phyloP scores from a whole-genome alignment of 2,888 invertebrate genomes.

The Drosophila rellima region DNA sequence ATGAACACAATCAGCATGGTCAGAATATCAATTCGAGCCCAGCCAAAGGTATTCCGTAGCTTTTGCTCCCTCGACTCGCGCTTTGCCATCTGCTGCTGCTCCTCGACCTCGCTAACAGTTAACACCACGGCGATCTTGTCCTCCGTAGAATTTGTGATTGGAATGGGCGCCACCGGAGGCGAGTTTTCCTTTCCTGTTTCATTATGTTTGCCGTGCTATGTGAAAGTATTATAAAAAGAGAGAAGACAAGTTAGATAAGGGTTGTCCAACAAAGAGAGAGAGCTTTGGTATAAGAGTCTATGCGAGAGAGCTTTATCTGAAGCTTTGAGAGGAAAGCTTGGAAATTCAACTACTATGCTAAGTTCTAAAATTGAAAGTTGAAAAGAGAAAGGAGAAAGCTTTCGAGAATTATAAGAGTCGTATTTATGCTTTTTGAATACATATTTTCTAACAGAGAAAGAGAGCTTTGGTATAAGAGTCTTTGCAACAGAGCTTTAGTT shows the following conservation, averaged over 20 bases:
- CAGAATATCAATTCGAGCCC: conserved; percentile 96
- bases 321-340: background rate
- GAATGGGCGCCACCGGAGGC: background rate
- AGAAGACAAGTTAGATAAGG: background rate
- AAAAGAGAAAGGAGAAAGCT: background rate
- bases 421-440: background rate
- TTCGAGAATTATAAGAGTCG: background rate
- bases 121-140: conserved; percentile 61
- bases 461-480: conserved; percentile 2
- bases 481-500: background rate
- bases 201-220: conserved; percentile 80
- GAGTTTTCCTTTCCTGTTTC: background rate
- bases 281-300: conserved; percentile 3
- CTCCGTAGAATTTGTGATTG: conserved; percentile 24
- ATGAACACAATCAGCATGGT: conserved; percentile 93
- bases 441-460: too few species aligned
- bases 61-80: conserved; percentile 87
- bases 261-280: background rate
- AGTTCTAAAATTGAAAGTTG: background rate
- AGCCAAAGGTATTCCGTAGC: conserved; percentile 95
- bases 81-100: conserved; percentile 66
- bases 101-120: conserved; percentile 58
- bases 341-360: too few species aligned
- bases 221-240: background rate
- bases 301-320: background rate